Evolutionary conservation across 2,888 invertebrate species (phyloP).

Genomic region (Brenthis ino): DNA sequence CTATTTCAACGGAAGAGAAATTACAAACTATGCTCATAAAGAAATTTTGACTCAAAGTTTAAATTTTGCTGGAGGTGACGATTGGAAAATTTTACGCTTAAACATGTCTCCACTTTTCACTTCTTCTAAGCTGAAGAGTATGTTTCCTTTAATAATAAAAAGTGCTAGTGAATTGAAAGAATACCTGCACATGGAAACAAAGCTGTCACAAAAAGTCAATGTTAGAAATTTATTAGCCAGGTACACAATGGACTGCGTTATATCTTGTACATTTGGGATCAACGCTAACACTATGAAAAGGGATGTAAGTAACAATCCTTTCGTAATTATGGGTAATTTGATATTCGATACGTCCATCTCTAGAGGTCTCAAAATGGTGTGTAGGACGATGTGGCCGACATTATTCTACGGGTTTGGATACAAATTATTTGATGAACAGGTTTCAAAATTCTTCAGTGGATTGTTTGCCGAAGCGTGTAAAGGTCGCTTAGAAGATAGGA

Average conservation of each 20-base stretch:
- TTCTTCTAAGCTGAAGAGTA: slow-evolving; percentile 64
- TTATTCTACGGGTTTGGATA: slow-evolving; percentile 57
- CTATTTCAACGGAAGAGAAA: slow-evolving; percentile 61
- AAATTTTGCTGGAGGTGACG: neutral
- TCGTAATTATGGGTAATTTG: slow-evolving; percentile 48
- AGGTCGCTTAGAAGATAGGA: slow-evolving; percentile 49
- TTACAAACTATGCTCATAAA: slow-evolving; percentile 35
- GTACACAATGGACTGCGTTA: slow-evolving; percentile 61
- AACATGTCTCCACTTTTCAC: slow-evolving; percentile 60
- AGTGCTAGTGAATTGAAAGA: slow-evolving; percentile 50
- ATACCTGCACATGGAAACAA: slow-evolving; percentile 47
- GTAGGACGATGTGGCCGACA: slow-evolving; percentile 56
- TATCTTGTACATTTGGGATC: slow-evolving; percentile 60
- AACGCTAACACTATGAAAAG: slow-evolving; percentile 53
- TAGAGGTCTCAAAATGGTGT: slow-evolving; percentile 48
- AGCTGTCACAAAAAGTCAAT: slow-evolving; percentile 45
- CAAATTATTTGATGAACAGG: slow-evolving; percentile 44
- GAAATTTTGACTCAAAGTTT: neutral
- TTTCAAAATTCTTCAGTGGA: slow-evolving; percentile 50
- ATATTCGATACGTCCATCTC: slow-evolving; percentile 49
- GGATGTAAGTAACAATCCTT: slow-evolving; percentile 47
- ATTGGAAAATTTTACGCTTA: slow-evolving; percentile 6
- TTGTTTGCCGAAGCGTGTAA: slow-evolving; percentile 50
- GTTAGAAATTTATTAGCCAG: slow-evolving; percentile 48
- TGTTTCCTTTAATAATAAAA: slow-evolving; percentile 36